Base-by-base conservation (phyloP, 2,113 vertebrate genomes). In the Urocolius indicus region DNA sequence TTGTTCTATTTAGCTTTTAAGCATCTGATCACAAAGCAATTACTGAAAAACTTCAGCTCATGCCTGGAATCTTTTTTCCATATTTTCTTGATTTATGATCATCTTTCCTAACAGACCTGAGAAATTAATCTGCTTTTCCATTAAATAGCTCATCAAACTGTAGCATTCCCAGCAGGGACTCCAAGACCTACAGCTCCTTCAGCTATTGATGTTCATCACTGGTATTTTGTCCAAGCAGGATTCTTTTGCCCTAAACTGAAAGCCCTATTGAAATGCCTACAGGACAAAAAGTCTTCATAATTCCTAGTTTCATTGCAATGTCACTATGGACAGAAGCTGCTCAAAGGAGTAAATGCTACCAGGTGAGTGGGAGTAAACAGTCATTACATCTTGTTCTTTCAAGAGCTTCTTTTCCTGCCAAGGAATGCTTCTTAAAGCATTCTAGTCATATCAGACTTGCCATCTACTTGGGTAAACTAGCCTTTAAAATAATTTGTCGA, bases 401-500 rank as follows among this genome's bases (percentile, higher is more conserved):
- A 61, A 92, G n/a, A 43, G 15, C 45, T 67, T 20, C 43, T 90
- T 66, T 72, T 89, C 45, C 36, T 79, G 61, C 22, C 5, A 30
- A 30, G 19, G 22, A 41, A 67, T 46, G 59, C 32, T 67, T 94
- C 84, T 95, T 67, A 51, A 94, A 94, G 81, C 61, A 81, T 89
- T 94, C 75, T 51, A 81, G 68, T 38, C 17, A 6, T 78, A 91
- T 95, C 92, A 84, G 78, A 77, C 55, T 88, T 95, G 86, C 93
- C 82, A 94, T 93, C 23, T 71, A 82, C 82, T 95, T 94, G 86
- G 94, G 96, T 89, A 84, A 95, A 91, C 94, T 93, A 62, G 22
- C 76, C 84, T 93, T 93, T 95, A 90, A 98, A 97, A 92, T 96
- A 91, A 97, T 97, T 97, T 97, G 91, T 97, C 96, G 96, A 94